Evolutionary conservation across 1,140 invertebrate species (phyloP).

Genomic region (Cyrtorhinus lividipennis): DNA sequence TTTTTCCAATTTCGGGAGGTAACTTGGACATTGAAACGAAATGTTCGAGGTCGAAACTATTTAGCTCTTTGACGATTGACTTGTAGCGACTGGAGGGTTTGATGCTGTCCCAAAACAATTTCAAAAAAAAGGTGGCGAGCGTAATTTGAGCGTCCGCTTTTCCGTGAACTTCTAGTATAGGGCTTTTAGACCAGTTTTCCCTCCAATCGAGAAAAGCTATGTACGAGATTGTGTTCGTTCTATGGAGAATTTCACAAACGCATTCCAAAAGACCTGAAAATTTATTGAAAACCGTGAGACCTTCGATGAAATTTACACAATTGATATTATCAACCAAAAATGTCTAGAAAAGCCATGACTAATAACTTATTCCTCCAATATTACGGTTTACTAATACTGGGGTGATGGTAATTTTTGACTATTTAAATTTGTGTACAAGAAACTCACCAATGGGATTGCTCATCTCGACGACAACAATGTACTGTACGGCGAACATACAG

Average conservation of each 20-base stretch:
- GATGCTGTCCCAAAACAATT: slow-evolving; percentile 15
- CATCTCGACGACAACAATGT: slow-evolving; percentile 13
- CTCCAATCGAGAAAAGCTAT: slow-evolving; percentile 17
- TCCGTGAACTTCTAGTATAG: slow-evolving; percentile 6
- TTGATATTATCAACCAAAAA: too few species aligned
- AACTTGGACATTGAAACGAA: slow-evolving; percentile 17
- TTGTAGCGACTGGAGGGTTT: slow-evolving; percentile 13
- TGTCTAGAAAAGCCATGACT: too few species aligned
- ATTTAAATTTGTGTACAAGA: too few species aligned
- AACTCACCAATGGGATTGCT: slow-evolving; percentile 15
- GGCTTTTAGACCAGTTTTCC: slow-evolving; percentile 15
- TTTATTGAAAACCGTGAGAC: too few species aligned
- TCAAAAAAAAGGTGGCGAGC: slow-evolving; percentile 11
- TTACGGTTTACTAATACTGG: too few species aligned
- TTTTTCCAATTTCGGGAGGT: slow-evolving; percentile 18
- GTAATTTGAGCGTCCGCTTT: slow-evolving; percentile 10
- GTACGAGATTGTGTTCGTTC: slow-evolving; percentile 4
- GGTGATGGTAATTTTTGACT: too few species aligned
- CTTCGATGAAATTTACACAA: too few species aligned
- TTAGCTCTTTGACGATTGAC: slow-evolving; percentile 14
- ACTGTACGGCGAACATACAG: slow-evolving; percentile 15
- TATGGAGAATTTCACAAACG: neutral
- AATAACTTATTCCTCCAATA: too few species aligned
- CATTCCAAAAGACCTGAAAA: slow-evolving; percentile 9
- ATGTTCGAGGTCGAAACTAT: slow-evolving; percentile 18